phyloP scores from a whole-genome alignment of 2,113 vertebrate species.

The Bungarus multicinctus region DNA sequence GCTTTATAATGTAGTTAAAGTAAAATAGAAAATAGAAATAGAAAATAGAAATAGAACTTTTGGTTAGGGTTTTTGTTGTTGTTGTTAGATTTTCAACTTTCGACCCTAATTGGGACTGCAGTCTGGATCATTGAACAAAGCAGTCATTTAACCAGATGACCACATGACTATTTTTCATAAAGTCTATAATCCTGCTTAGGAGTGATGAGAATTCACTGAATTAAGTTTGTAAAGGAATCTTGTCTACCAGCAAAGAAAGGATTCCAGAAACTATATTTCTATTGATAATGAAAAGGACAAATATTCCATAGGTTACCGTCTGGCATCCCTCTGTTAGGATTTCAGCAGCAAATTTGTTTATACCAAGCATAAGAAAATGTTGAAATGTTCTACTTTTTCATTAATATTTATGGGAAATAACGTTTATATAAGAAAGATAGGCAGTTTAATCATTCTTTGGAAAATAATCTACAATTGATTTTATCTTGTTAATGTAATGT shows the following conservation, averaged over 20 bases:
- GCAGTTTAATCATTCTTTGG: slow-evolving; percentile 10
- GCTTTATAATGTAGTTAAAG: neutral
- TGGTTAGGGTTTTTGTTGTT: neutral
- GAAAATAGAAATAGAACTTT: neutral
- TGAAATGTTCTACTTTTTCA: neutral
- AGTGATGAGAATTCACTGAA: too few species aligned
- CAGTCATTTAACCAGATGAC: neutral
- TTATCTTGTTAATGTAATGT: slow-evolving; percentile 16
- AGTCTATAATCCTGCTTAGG: too few species aligned
- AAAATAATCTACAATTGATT: slow-evolving; percentile 26
- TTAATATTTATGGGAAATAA: slow-evolving; percentile 17
- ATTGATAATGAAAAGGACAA: slow-evolving; percentile 10
- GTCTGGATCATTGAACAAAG: neutral
- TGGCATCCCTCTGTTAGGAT: neutral
- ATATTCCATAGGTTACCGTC: neutral
- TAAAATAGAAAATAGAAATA: neutral
- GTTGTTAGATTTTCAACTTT: neutral
- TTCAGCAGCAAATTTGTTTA: neutral
- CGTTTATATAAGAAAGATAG: slow-evolving; percentile 11
- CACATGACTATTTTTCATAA: neutral
- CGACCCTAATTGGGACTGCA: neutral
- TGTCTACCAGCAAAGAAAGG: neutral
- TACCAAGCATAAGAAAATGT: neutral
- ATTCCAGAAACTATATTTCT: neutral
- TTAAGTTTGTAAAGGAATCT: neutral